Percentiles rank a stretch among this genome's conserved stretches.
Conservation (phyloP, 2,113 vertebrate genomes). For the Pyxicephalus adspersus region DNA sequence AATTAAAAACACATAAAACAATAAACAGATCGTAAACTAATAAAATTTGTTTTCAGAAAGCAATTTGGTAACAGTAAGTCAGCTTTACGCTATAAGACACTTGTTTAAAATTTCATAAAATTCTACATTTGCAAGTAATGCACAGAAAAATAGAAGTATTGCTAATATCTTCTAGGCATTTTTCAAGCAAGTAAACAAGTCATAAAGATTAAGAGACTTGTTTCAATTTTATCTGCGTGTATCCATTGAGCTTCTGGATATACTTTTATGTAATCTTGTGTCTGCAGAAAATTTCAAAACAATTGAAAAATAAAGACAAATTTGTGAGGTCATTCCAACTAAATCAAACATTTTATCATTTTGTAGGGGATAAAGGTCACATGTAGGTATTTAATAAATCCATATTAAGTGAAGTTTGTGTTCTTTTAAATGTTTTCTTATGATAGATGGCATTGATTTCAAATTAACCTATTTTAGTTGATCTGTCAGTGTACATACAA, state of each 20-base stretch:
- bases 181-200: conserved; percentile 38
- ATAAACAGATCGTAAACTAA: not conserved
- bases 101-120: not conserved
- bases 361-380: no score
- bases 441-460: no score
- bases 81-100: not conserved
- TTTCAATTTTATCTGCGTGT: conserved; percentile 6
- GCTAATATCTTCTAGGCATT: conserved; percentile 25
- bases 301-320: not conserved
- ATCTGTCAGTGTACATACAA: no score
- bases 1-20: not conserved
- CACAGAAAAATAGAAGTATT: not conserved
- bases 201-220: conserved; percentile 17
- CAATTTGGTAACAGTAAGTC: no score
- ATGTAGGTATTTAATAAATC: not conserved
- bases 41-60: not conserved
- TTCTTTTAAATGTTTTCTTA: not conserved
- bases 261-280: not conserved
- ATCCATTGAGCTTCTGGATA: not conserved
- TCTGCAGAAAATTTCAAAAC: not conserved
- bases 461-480: no score
- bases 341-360: not conserved
- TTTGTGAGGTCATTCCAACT: not conserved
- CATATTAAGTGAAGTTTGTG: no score
- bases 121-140: not conserved